Base-by-base conservation (phyloP, 2,888 invertebrate genomes). In the Pocota personata region DNA sequence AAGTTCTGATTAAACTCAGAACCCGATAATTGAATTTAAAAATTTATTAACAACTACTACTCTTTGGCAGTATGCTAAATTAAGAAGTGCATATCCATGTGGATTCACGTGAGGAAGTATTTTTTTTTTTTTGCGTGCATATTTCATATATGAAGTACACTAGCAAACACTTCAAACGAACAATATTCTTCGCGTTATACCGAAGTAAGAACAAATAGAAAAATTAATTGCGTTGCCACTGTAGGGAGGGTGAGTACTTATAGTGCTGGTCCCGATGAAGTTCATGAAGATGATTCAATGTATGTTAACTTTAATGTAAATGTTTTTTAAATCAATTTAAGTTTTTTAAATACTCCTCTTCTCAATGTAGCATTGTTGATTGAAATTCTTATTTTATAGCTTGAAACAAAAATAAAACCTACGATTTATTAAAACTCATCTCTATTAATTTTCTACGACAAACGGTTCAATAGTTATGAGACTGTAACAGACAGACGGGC, bases 11-110 rank as follows among this genome's bases (percentile, higher is more conserved):
- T 83, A 83, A 83, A 83, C 52, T 83, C 52, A 60, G 14, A 52
- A 48, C 71, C 52, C 78, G 82, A 77, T n/a, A 83, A 83, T 83
- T 72, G 72, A 78, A 83, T 78, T 83, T 83, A 83, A 83, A 67
- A 67, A 78, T 83, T 50, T 60, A 83, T 67, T 12, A 57, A 27
- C 35, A 76, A 27, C 37, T 48, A 5, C 30, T 35, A 7, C 37
- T 48, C 57, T 19, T 19, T 24, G 37, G 30, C 46, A 55, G 58
- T 35, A 35, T 48, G 50, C 27, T 48, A 55, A 50, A 66, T 48
- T 57, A 76, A 58, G 57, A 57, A 64, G 46, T 64, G 64, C 76
- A 76, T 55, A 55, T 82, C 19, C 57, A 64, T 19, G 50, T 43
- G 43, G 19, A 57, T 52, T 35, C 32, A 52, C 52, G 14, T 67